These are phyloP conservation scores for Cephalopachus bancanus DNA, from an alignment of 2,797 vertebrate genomes.

Conservation along the genomic window DNA sequence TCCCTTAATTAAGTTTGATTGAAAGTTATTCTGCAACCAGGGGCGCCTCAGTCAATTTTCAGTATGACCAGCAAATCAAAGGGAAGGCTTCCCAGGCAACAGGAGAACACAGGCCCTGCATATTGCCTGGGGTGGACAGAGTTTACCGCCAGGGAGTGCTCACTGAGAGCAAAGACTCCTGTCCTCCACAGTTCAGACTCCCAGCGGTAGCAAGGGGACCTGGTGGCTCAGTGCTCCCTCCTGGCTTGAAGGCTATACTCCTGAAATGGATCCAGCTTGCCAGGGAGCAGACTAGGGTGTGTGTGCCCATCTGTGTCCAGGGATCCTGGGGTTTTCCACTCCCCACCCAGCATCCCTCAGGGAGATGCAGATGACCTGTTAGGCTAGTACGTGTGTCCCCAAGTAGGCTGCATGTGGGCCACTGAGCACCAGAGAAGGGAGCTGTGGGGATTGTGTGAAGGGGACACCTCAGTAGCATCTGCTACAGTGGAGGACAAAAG, in stretches of 20 bases:
- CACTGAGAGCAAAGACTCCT: accelerated
- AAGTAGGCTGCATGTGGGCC: not conserved
- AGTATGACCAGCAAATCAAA: constrained; percentile 74
- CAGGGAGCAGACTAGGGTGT: accelerated
- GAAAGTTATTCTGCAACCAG: constrained; percentile 66
- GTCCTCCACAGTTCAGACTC: not conserved
- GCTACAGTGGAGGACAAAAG: accelerated
- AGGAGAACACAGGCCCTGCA: constrained; percentile 46
- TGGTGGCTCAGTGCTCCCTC: not conserved
- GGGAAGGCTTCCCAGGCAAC: constrained; percentile 43
- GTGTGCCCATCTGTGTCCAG: accelerated
- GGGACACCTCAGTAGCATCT: accelerated
- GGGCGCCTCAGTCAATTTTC: constrained; percentile 78
- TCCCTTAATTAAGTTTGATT: constrained; percentile 81
- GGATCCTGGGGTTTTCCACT: too few species aligned
- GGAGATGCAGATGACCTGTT: accelerated
- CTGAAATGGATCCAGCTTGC: accelerated
- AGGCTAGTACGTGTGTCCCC: accelerated
- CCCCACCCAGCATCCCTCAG: accelerated
- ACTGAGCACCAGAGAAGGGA: too few species aligned
- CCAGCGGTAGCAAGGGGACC: accelerated
- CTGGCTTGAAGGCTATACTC: accelerated
- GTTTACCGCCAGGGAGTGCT: constrained; percentile 72
- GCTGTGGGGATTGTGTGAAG: accelerated
- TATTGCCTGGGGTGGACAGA: constrained; percentile 59